Evolutionary conservation across 2,797 vertebrate genomes (phyloP).

Genomic region (Falco naumanni): DNA sequence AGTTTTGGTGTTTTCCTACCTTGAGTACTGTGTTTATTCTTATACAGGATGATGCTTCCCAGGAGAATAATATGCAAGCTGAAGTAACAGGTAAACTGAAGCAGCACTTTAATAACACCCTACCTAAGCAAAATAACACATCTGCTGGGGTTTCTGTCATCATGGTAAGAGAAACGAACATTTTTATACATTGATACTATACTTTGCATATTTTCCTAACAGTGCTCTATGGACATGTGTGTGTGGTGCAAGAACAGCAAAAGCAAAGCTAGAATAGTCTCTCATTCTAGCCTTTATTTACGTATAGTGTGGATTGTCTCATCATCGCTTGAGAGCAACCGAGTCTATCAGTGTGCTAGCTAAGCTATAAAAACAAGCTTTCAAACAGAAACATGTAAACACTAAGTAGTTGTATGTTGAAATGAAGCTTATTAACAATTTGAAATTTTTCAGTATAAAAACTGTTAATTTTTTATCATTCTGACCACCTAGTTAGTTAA

Average conservation of each 20-base stretch:
- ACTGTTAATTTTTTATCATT: background rate
- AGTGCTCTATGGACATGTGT: background rate
- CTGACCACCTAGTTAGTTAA: background rate
- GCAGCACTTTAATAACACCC: constrained; percentile 92
- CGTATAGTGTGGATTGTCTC: background rate
- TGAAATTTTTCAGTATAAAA: background rate
- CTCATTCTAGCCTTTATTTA: background rate
- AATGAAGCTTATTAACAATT: background rate
- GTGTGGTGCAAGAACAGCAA: constrained; percentile 57
- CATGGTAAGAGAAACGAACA: constrained; percentile 85
- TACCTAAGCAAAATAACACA: constrained; percentile 88
- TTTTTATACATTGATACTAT: background rate
- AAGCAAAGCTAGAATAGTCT: constrained; percentile 11
- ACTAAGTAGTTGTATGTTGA: background rate
- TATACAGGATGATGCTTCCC: constrained; percentile 86
- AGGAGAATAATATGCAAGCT: constrained; percentile 93
- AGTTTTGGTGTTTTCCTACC: background rate
- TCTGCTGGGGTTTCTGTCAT: constrained; percentile 92
- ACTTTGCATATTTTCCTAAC: background rate
- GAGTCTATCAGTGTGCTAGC: background rate
- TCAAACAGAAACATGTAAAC: background rate
- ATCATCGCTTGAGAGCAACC: background rate
- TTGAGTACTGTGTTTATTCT: background rate
- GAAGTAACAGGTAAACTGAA: constrained; percentile 97
- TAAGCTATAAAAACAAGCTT: background rate